Percentiles rank a stretch among this genome's conserved stretches.
Conservation (phyloP, 1,140 invertebrate genomes). For the Trichonephila inaurata region DNA sequence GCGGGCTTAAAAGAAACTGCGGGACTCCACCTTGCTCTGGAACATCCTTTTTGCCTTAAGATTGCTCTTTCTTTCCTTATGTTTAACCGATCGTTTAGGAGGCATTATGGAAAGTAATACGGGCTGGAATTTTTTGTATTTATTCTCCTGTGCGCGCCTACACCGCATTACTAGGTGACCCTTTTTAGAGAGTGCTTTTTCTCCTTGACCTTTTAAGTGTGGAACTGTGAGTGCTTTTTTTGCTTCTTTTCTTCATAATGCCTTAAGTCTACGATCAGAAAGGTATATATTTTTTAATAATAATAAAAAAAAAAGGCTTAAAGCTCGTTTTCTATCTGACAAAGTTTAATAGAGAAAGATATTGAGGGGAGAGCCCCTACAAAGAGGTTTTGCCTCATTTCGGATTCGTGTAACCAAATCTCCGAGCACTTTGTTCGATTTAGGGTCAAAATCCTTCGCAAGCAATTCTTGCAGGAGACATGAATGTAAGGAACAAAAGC, state of each 20-base stretch:
- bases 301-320: not conserved
- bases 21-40: conserved; percentile 57
- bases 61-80: not conserved
- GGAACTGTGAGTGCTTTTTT: not conserved
- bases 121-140: not conserved
- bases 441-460: not conserved
- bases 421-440: conserved; percentile 10
- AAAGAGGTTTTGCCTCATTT: conserved; percentile 3
- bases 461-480: too few species aligned
- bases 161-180: conserved; percentile 49
- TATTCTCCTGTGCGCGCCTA: not conserved
- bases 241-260: not conserved
- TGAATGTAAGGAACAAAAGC: too few species aligned
- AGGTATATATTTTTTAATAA: not conserved
- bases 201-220: conserved; percentile 49
- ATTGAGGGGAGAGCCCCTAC: not conserved
- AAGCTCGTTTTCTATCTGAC: not conserved
- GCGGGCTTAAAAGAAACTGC: conserved; percentile 13
- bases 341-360: conserved; percentile 10
- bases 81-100: conserved; percentile 24
- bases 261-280: not conserved
- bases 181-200: conserved; percentile 20
- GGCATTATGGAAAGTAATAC: conserved; percentile 45
- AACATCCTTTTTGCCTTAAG: conserved; percentile 34
- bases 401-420: not conserved